Evolutionary conservation across 92 coral and sea anemone species (phyloP).

Genomic region (Metridium senile): DNA sequence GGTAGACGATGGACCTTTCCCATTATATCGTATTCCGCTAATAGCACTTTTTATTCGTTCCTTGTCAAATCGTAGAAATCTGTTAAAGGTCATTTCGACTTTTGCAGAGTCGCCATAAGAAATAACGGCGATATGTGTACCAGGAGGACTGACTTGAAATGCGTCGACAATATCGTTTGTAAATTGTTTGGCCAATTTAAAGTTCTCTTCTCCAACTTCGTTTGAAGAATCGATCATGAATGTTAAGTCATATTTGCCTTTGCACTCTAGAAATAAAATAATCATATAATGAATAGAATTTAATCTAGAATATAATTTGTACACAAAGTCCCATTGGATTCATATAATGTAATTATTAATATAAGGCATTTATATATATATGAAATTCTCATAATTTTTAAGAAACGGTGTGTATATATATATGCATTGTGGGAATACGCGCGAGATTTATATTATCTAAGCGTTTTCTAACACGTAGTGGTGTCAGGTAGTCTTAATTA

Average conservation of each 20-base stretch:
- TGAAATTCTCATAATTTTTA: too few species aligned
- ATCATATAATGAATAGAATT: too few species aligned
- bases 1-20: slow-evolving; percentile 24
- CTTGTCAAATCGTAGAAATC: slow-evolving; percentile 21
- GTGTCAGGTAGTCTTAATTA: too few species aligned
- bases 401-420: too few species aligned
- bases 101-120: slow-evolving; percentile 30
- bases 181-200: slow-evolving; percentile 54
- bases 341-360: too few species aligned
- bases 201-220: slow-evolving; percentile 42
- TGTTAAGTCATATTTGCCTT: slow-evolving; percentile 38
- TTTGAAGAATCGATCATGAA: slow-evolving; percentile 50
- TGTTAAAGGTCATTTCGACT: slow-evolving; percentile 27
- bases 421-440: too few species aligned
- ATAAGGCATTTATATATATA: too few species aligned
- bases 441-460: too few species aligned
- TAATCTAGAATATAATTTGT: too few species aligned
- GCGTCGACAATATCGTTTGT: slow-evolving; percentile 53
- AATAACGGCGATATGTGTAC: slow-evolving; percentile 50
- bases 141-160: slow-evolving; percentile 36
- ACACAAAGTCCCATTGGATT: too few species aligned
- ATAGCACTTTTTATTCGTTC: slow-evolving; percentile 14
- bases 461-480: too few species aligned
- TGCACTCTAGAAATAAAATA: slow-evolving; percentile 22
- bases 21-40: slow-evolving; percentile 1